Evolutionary conservation across 2,888 invertebrate species (phyloP), one percentile per base, ranked within the genome.

Genomic region (Cheiracanthium punctorium): DNA sequence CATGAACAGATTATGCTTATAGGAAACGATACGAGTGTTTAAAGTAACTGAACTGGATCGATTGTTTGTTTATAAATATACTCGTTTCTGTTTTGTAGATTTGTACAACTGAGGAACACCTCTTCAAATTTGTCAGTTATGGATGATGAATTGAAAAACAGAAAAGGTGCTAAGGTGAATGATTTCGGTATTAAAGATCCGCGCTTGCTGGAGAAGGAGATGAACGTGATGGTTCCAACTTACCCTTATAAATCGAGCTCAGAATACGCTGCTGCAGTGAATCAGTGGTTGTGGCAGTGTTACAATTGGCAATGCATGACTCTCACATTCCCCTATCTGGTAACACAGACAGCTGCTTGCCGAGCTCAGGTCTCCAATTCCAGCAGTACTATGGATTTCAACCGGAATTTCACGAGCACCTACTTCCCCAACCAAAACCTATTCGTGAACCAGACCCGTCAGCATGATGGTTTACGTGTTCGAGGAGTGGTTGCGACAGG

Each of bases 221-320:
- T 76, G 41, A 52, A 77, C 20, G 58, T 76, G 1, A 58, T 69
- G 24, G 65, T 85, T n/a, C 80, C 86, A 0, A 86, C 86, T 1
- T 86, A 76, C 71, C 86, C 87, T 4, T 87, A 87, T 14, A 87
- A 81, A 81, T 73, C 87, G 4, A 77, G 87, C 30, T 37, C 72
- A 24, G 89, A 90, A 67, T 90, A 90, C 58, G 87, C 88, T 14
- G 86, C 89, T 30, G 88, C 89, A 30, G 86, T 90, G 12, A 88
- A 89, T 37, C 85, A 87, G 48, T 90, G 90, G 90, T 43, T 90
- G 10, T 89, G 89, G 84, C 89, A 89, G 58, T 89, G 89, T 64
- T 89, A 89, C 33, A 89, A 90, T 30, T 89, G 87, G 89, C 90
- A 90, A 72, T 88, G 84, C 64, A 74, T 90, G 14, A 72, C 85